phyloP scores from a whole-genome alignment of 2,888 invertebrate species.

The Notodonta dromedarius region DNA sequence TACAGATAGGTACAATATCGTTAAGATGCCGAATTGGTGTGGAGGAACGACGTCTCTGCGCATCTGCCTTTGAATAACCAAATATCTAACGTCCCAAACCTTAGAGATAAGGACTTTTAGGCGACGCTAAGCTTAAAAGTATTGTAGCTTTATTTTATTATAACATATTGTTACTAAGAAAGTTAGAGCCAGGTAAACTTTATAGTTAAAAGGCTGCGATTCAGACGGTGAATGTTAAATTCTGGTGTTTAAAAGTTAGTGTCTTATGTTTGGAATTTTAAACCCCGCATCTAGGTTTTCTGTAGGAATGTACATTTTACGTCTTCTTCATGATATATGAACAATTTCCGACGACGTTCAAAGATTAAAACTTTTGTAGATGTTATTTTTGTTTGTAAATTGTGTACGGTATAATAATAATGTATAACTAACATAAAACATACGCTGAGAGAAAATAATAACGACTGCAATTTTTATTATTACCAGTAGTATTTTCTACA shows the following conservation, averaged over 20 bases:
- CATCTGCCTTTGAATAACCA: constrained; percentile 2
- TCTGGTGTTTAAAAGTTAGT: neutral
- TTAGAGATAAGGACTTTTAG: constrained; percentile 3
- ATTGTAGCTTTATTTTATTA: neutral
- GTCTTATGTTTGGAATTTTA: no score
- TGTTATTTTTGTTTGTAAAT: no score
- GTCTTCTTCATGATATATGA: no score
- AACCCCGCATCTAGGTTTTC: no score
- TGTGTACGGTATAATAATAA: no score
- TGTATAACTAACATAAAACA: no score
- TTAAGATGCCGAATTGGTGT: constrained; percentile 2
- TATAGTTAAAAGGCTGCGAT: neutral
- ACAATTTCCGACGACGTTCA: no score
- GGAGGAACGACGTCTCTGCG: neutral
- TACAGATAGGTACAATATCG: constrained; percentile 2
- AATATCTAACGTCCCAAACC: constrained; percentile 4
- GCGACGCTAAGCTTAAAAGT: constrained; percentile 1
- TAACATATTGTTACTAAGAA: neutral
- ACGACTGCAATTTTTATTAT: no score
- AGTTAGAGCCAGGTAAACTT: neutral
- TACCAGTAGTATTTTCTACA: no score
- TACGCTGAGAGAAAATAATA: no score
- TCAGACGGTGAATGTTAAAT: neutral
- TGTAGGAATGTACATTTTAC: no score
- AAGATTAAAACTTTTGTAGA: no score